Percentiles rank a stretch among this genome's conserved stretches.
These are phyloP conservation scores for Platycercus adscitus DNA, from an alignment of 2,113 vertebrate genomes.

Conservation along the genomic window DNA sequence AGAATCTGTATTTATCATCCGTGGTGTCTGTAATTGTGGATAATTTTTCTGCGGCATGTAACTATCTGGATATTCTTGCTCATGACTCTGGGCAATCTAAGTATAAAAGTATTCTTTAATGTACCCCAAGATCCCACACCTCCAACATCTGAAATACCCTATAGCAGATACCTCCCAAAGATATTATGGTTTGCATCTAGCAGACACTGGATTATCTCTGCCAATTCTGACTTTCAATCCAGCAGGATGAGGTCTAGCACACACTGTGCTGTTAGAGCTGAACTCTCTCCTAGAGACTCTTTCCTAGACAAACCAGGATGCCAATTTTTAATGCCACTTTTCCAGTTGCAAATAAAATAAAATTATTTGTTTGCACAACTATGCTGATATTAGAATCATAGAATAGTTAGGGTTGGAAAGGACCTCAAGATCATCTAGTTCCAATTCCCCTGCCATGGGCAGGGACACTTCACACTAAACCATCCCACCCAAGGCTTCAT, in stretches of 20 bases:
- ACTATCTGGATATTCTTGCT: neutral
- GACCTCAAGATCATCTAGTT: too few species aligned
- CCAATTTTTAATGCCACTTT: neutral
- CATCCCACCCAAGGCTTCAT: too few species aligned
- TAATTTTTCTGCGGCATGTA: too few species aligned
- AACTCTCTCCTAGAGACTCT: neutral
- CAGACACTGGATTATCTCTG: neutral
- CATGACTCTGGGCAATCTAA: neutral
- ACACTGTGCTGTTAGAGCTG: neutral
- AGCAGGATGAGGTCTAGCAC: neutral
- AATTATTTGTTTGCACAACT: neutral
- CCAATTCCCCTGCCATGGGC: too few species aligned
- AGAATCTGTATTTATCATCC: neutral
- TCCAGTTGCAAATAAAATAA: neutral
- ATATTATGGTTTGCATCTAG: neutral
- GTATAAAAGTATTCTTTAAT: neutral
- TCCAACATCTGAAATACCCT: neutral
- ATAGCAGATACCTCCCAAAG: neutral
- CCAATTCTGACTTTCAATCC: neutral
- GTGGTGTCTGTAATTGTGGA: neutral
- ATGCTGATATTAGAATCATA: neutral
- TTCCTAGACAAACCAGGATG: neutral
- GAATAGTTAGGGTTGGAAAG: too few species aligned
- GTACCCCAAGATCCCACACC: neutral
- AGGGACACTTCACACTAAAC: too few species aligned